phyloP scores from a whole-genome alignment of 2,888 invertebrate species.

The Metellina segmentata region DNA sequence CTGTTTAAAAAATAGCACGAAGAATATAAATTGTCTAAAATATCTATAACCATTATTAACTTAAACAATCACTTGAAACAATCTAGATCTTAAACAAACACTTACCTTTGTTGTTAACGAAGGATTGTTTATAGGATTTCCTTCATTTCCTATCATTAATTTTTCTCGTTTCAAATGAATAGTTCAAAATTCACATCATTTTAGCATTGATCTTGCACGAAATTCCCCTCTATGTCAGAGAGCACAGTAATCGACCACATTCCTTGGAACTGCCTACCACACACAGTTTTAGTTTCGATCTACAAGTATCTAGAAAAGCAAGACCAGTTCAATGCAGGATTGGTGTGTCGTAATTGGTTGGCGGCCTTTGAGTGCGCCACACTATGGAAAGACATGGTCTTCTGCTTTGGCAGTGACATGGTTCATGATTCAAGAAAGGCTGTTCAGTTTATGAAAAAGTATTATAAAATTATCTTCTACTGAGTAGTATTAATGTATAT shows the following conservation, averaged over 20 bases:
- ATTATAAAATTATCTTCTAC: background rate
- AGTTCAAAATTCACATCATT: background rate
- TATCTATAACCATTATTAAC: too few relatives aligned
- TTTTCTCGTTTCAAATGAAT: background rate
- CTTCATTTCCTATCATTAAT: background rate
- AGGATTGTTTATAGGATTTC: background rate
- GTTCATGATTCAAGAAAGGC: conserved; percentile 33
- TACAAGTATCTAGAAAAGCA: conserved; percentile 23
- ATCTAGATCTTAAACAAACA: too few relatives aligned
- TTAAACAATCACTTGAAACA: too few relatives aligned
- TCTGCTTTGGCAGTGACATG: conserved; percentile 21
- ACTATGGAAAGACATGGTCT: conserved; percentile 24
- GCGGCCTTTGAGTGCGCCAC: conserved; percentile 30
- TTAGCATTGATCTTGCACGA: too few relatives aligned
- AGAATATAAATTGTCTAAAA: too few relatives aligned
- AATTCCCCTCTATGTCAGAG: background rate
- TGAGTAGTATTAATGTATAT: too few relatives aligned
- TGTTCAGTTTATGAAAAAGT: conserved; percentile 44
- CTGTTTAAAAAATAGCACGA: too few relatives aligned
- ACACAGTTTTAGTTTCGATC: conserved; percentile 1
- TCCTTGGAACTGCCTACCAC: conserved; percentile 33
- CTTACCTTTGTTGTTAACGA: too few relatives aligned
- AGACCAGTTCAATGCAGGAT: conserved; percentile 36
- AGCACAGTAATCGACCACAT: background rate
- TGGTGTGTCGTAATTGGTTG: conserved; percentile 46